Conservation (phyloP, 2,888 invertebrate genomes). For the Ashinkailepas kermadecensis region DNA sequence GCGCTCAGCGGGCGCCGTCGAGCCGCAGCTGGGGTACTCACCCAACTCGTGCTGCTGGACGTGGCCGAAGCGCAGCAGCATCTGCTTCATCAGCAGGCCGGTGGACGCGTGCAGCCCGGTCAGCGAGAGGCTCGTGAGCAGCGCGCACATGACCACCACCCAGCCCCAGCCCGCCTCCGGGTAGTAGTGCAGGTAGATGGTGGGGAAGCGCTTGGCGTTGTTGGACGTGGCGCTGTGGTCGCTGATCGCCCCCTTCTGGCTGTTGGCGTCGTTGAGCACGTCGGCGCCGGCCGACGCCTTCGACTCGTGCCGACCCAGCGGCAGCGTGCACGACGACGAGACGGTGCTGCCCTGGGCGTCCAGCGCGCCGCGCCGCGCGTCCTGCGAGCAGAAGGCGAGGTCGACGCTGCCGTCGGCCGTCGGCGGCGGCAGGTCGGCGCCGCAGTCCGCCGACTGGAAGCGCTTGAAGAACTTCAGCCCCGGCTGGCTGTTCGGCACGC, state of each 20-base stretch:
- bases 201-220: slow-evolving; percentile 20
- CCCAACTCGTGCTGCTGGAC: not conserved
- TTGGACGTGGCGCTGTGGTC: slow-evolving; percentile 18
- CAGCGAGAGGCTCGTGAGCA: slow-evolving; percentile 62
- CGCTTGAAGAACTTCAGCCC: slow-evolving; percentile 8
- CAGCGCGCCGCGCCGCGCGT: not conserved
- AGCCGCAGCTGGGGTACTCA: not conserved
- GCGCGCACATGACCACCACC: slow-evolving; percentile 64
- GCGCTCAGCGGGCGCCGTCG: no score
- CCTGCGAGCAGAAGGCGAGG: not conserved
- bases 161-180: slow-evolving; percentile 73
- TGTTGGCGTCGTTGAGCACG: not conserved
- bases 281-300: not conserved
- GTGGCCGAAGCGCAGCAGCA: not conserved
- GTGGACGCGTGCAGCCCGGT: slow-evolving; percentile 64
- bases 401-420: not conserved
- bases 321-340: slow-evolving; percentile 10
- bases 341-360: slow-evolving; percentile 9
- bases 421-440: not conserved
- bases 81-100: slow-evolving; percentile 38
- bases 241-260: not conserved
- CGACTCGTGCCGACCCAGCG: not conserved
- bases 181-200: slow-evolving; percentile 34
- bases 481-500: not conserved
- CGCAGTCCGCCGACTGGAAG: not conserved